These are phyloP conservation scores for Coecobrya sp. DNA, from an alignment of 2,888 invertebrate species.

Conservation along the genomic window DNA sequence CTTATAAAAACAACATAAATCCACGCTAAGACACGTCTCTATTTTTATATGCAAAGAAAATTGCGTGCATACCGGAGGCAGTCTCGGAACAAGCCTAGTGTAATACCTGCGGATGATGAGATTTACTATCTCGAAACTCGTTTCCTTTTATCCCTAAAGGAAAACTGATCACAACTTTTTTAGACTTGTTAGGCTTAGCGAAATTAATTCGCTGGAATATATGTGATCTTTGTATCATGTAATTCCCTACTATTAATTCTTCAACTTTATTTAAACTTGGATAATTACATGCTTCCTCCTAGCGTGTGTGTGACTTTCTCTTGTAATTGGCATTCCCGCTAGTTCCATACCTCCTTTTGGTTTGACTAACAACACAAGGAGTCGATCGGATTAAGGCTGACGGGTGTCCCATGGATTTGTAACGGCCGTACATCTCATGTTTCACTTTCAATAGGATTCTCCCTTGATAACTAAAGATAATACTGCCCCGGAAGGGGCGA, in stretches of 20 bases:
- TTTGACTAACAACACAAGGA: background rate
- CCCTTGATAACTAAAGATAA: background rate
- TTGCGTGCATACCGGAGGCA: background rate
- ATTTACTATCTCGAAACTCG: background rate
- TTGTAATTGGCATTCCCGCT: conserved; percentile 15
- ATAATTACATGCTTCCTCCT: conserved; percentile 8
- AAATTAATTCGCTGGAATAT: conserved; percentile 40
- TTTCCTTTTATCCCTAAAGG: conserved; percentile 6
- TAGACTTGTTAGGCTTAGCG: background rate
- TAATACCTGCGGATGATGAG: conserved; percentile 41
- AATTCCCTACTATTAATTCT: conserved; percentile 46
- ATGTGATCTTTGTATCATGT: conserved; percentile 9
- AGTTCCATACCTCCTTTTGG: background rate
- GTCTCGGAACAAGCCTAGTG: background rate
- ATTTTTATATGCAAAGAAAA: conserved; percentile 1
- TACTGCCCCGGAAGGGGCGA: background rate
- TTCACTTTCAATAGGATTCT: background rate
- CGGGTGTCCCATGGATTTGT: background rate
- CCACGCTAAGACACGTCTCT: background rate
- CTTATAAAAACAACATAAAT: background rate
- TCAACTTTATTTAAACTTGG: conserved; percentile 17
- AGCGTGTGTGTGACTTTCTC: background rate
- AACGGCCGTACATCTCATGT: background rate
- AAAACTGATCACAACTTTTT: background rate
- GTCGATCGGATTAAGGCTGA: conserved; percentile 14